phyloP scores from a whole-genome alignment of 92 coral and sea anemone species.

The Zoanthus solanderi region DNA sequence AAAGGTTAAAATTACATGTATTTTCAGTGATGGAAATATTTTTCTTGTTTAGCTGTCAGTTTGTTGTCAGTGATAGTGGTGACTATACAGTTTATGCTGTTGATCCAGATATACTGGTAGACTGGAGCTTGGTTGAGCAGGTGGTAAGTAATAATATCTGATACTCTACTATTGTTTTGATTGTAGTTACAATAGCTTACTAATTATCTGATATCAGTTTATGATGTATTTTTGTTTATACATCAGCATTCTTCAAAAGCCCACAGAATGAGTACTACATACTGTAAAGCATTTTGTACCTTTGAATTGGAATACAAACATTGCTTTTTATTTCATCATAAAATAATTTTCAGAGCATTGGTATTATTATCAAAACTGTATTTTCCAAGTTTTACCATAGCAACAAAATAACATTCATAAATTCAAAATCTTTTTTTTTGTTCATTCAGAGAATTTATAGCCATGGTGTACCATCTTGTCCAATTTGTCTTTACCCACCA shows the following conservation, averaged over 20 bases:
- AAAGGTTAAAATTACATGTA: not conserved
- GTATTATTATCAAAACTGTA: too few relatives aligned
- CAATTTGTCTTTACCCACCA: conserved; percentile 95
- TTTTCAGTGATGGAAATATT: not conserved
- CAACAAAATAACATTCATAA: too few relatives aligned
- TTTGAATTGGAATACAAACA: too few relatives aligned
- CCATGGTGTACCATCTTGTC: conserved; percentile 97
- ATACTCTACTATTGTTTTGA: not conserved
- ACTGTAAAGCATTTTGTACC: too few relatives aligned
- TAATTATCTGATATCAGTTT: too few relatives aligned
- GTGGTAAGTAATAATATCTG: conserved; percentile 70
- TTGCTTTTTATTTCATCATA: too few relatives aligned
- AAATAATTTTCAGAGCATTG: too few relatives aligned
- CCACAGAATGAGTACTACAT: too few relatives aligned
- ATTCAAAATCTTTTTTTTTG: not conserved
- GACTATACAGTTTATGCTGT: conserved; percentile 86
- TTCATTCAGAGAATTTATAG: conserved; percentile 86
- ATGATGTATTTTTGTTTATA: too few relatives aligned
- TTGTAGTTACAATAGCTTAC: too few relatives aligned
- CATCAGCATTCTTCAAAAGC: too few relatives aligned
- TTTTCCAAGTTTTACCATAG: too few relatives aligned
- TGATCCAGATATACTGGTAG: conserved; percentile 96
- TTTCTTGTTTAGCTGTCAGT: conserved; percentile 80
- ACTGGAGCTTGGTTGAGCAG: conserved; percentile 96
- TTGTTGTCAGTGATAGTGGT: conserved; percentile 90